Conservation (phyloP, 2,797 vertebrate genomes). For the Sebastes iracundus region DNA sequence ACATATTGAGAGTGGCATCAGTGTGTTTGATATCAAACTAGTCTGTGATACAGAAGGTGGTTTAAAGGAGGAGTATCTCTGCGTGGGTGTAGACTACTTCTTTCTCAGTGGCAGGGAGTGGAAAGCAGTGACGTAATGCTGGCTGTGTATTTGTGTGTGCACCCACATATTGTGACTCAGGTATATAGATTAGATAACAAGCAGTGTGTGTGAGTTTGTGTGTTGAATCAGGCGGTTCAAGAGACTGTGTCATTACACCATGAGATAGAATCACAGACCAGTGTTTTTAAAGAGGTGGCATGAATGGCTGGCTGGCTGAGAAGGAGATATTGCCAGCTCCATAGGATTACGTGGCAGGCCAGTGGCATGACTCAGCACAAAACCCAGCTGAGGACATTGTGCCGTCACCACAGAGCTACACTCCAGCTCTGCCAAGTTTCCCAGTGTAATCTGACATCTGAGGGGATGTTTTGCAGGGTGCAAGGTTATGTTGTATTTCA, state of each 20-base stretch:
- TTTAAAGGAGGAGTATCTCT: slow-evolving; percentile 18
- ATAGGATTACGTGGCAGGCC: slow-evolving; percentile 26
- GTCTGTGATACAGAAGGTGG: slow-evolving; percentile 1
- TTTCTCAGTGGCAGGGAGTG: slow-evolving; percentile 44
- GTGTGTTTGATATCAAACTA: slow-evolving; percentile 16
- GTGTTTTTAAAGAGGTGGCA: slow-evolving; percentile 30
- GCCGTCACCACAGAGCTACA: neutral
- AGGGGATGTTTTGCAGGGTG: slow-evolving; percentile 22
- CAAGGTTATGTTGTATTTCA: slow-evolving; percentile 35
- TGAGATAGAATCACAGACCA: slow-evolving; percentile 47
- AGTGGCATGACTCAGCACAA: slow-evolving; percentile 39
- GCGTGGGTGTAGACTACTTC: slow-evolving; percentile 26
- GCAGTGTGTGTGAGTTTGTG: slow-evolving; percentile 15
- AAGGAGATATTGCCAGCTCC: slow-evolving; percentile 23
- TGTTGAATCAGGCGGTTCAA: slow-evolving; percentile 55
- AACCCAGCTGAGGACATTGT: slow-evolving; percentile 18
- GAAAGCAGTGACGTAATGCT: slow-evolving; percentile 66
- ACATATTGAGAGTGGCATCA: slow-evolving; percentile 20
- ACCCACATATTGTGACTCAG: slow-evolving; percentile 67
- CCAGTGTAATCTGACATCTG: slow-evolving; percentile 20
- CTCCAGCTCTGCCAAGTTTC: slow-evolving; percentile 13
- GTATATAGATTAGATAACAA: slow-evolving; percentile 74
- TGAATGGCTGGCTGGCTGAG: slow-evolving; percentile 24
- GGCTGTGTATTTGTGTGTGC: slow-evolving; percentile 49
- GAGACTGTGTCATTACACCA: slow-evolving; percentile 56